These are phyloP conservation scores for Acanthococcus lagerstroemiae DNA, from an alignment of 2,888 invertebrate genomes.

Conservation along the genomic window DNA sequence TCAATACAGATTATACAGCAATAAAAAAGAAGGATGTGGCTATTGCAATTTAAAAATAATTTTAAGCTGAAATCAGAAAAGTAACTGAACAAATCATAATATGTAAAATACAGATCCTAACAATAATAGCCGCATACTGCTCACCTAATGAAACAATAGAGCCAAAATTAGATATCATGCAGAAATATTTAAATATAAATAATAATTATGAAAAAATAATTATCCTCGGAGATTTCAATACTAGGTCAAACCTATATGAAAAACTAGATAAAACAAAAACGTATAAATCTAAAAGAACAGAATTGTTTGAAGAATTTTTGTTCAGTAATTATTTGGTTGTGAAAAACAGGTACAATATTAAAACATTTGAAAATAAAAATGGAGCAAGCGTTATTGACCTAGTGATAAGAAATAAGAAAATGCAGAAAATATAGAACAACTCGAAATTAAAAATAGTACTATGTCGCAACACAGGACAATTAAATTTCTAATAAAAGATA, in stretches of 20 bases:
- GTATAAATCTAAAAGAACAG: not conserved
- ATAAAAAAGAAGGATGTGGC: not conserved
- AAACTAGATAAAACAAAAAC: not conserved
- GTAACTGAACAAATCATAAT: not conserved
- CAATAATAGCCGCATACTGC: too few species aligned
- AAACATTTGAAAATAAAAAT: not conserved
- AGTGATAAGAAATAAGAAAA: not conserved
- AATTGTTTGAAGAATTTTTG: not conserved
- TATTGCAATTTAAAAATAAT: not conserved
- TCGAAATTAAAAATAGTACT: not conserved
- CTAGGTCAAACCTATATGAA: not conserved
- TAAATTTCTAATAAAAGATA: too few species aligned
- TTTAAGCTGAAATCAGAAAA: not conserved
- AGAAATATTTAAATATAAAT: not conserved
- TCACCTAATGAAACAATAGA: too few species aligned
- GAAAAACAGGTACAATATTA: not conserved
- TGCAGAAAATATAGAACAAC: not conserved
- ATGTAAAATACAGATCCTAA: not conserved
- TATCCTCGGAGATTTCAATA: not conserved
- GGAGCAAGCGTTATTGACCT: not conserved
- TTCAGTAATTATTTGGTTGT: not conserved
- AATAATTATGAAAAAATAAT: not conserved
- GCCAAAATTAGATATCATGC: not conserved
- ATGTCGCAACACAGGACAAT: not conserved
- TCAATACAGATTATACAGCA: not conserved